Base-by-base conservation (phyloP, 2,888 invertebrate genomes). In the Eupithecia tripunctaria region DNA sequence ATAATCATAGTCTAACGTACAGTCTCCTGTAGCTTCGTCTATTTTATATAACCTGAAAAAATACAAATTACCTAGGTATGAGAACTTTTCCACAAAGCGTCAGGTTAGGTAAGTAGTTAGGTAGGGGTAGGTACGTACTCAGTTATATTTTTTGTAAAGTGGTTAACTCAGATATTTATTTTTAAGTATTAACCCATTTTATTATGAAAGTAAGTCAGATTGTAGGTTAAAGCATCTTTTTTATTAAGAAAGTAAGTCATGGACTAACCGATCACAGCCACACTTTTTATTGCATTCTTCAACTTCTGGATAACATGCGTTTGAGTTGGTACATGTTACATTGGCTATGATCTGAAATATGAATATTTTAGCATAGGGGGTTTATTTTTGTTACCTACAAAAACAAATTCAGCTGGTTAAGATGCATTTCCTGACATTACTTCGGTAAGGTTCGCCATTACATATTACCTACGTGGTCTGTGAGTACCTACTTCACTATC, bases 261-360 rank as follows among this genome's bases (percentile, higher is more conserved):
- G 0, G 15, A 75, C 75, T 36, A 21, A 79, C 79, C 70, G 70
- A 68, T 79, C 73, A 43, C 79, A 78, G 12, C 74, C 75, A 68
- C 79, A 78, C 15, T 71, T 18, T 70, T 72, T 62, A 51, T 67
- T 67, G 47, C 78, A 76, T n/a, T 73, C 74, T n/a, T 10, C 43
- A 10, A 71, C 15, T 7, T 62, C 71, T 29, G 66, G n/a, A 12
- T 59, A 15, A 51, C 77, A 76, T 10, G 67, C 76, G n/a, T 64
- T 66, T 21, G 72, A 66, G 15, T 41, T 68, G 36, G 73, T 63
- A 69, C 76, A 76, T 18, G 41, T 36, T 25, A 67, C 32, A 63
- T 27, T 67, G 32, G 60, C 25, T 21, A 41, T 10, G 15, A 41
- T 67, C 77, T 79, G 68, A 51, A 70, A 69, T 36, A 18, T 18